Evolutionary conservation across 2,797 vertebrate species (phyloP).

Genomic region (Alectoris magna): DNA sequence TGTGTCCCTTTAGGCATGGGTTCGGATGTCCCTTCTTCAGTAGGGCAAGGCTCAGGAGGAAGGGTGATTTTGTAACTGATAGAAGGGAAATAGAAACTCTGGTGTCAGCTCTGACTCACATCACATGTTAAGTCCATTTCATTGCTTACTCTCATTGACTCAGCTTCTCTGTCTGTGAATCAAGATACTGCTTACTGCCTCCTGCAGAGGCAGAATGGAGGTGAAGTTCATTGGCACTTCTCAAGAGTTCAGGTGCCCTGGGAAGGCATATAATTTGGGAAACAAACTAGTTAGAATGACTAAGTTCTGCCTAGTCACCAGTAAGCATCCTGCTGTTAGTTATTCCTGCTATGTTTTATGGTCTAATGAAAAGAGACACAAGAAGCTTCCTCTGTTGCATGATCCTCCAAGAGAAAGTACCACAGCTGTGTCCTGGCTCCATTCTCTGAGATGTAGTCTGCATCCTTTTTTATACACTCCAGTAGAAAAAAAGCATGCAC

Average conservation of each 20-base stretch:
- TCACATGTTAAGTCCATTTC: fast-evolving
- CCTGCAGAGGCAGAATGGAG: neutral
- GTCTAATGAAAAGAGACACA: fast-evolving
- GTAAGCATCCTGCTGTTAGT: neutral
- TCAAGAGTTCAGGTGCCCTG: neutral
- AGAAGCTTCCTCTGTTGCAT: neutral
- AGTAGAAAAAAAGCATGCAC: neutral
- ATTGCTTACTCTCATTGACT: neutral
- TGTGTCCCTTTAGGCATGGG: neutral
- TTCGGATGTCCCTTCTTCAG: neutral
- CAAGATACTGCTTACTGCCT: neutral
- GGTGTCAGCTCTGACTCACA: neutral
- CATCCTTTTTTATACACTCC: neutral
- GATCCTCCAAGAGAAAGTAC: neutral
- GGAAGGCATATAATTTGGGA: neutral
- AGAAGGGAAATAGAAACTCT: neutral
- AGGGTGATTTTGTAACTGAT: neutral
- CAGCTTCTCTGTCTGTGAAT: fast-evolving
- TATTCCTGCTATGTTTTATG: neutral
- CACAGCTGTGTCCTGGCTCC: neutral
- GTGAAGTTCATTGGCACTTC: neutral
- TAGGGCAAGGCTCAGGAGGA: neutral
- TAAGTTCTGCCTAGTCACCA: neutral
- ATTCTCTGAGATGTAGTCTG: neutral
- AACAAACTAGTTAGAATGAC: neutral